Evolutionary conservation across 2,888 invertebrate genomes (phyloP), one percentile per base, ranked within the genome.

Genomic region (Lycaena phlaeas): DNA sequence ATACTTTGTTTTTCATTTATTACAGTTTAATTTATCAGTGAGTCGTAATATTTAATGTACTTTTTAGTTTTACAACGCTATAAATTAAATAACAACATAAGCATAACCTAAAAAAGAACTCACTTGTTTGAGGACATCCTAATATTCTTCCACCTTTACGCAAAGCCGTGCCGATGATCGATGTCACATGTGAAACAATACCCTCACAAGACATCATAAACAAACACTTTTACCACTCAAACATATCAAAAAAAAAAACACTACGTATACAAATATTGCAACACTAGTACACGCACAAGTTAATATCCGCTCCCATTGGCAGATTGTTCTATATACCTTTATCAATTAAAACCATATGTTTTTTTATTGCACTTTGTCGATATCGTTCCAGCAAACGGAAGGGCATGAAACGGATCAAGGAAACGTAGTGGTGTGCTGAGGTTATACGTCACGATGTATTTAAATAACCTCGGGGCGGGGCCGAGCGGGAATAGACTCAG

Each of bases 321-420:
- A 14, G 29, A 14, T 11, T 17, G 12, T 12, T n/a, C 11, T 5
- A 7, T 22, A 22, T 12, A 12, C 9, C 12, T 18, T 22, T 14
- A 34, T 15, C 30, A 22, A 18, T 31, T 34, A 22, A 30, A 9
- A n/a, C 15, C 22, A 18, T 12, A 4, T 12, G 12, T 34, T 18
- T 34, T 11, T 34, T 22, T 18, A 34, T 22, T 11, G 34, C 18
- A 17, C 31, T 22, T 22, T 34, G 34, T 22, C 34, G 22, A 34
- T 15, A 15, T 59, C 59, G 38, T 53, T 56, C 54, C 57, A 52
- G 50, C 51, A 52, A 57, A 57, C 59, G 65, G 71, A 72, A 76
- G 69, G 71, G 68, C 68, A 59, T 53, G 59, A 64, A 57, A 48
- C 60, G 62, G 64, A 72, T 71, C 70, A 68, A 74, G 76, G 73